Percentiles rank a stretch among this genome's conserved stretches.
These are phyloP conservation scores for Hetaerina americana DNA, from an alignment of 1,140 invertebrate species.

Conservation along the genomic window DNA sequence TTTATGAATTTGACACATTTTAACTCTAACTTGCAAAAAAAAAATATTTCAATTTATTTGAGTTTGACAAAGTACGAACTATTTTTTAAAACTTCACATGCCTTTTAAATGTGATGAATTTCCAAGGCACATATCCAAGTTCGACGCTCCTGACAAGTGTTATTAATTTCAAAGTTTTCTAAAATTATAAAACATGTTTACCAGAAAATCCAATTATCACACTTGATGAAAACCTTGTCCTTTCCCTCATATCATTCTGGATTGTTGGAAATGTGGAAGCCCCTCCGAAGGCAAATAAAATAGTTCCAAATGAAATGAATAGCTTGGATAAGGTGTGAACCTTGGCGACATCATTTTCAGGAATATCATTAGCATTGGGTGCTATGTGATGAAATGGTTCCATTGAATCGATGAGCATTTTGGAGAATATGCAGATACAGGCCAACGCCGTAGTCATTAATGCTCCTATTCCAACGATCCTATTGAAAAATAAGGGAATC, in stretches of 20 bases:
- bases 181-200: slow-evolving; percentile 25
- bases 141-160: too few relatives aligned
- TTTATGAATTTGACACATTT: too few relatives aligned
- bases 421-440: slow-evolving; percentile 42
- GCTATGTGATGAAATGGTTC: slow-evolving; percentile 24
- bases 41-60: too few relatives aligned
- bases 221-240: slow-evolving; percentile 37
- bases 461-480: slow-evolving; percentile 38
- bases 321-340: slow-evolving; percentile 30
- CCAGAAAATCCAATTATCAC: slow-evolving; percentile 37
- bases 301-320: slow-evolving; percentile 47
- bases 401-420: slow-evolving; percentile 35
- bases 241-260: slow-evolving; percentile 52
- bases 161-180: too few relatives aligned
- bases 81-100: too few relatives aligned
- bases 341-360: slow-evolving; percentile 15
- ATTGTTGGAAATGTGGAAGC: slow-evolving; percentile 54
- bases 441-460: slow-evolving; percentile 39
- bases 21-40: too few relatives aligned
- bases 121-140: too few relatives aligned
- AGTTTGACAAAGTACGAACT: too few relatives aligned
- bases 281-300: slow-evolving; percentile 52
- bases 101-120: too few relatives aligned
- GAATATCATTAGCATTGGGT: slow-evolving; percentile 22
- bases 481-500: slow-evolving; percentile 18